Percentiles rank a stretch among this genome's conserved stretches.
These are phyloP conservation scores for Micronycteris hirsuta DNA, from an alignment of 2,113 vertebrate genomes.

Conservation along the genomic window DNA sequence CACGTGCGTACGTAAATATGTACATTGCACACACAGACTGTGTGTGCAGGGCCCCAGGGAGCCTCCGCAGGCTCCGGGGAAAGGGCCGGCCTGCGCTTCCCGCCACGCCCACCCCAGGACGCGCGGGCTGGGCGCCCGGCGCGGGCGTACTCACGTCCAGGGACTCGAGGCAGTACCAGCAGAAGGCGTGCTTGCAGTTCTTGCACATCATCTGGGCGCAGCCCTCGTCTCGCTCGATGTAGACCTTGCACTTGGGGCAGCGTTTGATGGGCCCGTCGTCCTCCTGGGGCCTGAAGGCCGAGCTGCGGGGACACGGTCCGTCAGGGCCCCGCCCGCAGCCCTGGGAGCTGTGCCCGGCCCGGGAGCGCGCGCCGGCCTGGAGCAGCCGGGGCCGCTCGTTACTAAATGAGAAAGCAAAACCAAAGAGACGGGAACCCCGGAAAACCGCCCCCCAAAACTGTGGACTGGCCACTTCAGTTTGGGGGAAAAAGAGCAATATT, in stretches of 20 bases:
- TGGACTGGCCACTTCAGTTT: no score
- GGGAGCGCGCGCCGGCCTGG: accelerated
- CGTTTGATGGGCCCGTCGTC: conserved; percentile 96
- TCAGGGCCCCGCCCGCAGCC: neutral
- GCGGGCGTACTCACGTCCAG: conserved; percentile 89
- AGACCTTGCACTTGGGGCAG: conserved; percentile 99
- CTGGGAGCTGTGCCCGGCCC: accelerated
- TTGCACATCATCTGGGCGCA: conserved; percentile 99
- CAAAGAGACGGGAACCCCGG: neutral
- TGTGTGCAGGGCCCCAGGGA: no score
- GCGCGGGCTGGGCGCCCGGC: no score
- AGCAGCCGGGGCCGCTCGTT: accelerated
- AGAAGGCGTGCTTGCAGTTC: conserved; percentile 99
- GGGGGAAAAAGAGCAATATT: accelerated
- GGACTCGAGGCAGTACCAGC: conserved; percentile 99
- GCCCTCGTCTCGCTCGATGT: conserved; percentile 97
- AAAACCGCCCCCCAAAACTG: neutral
- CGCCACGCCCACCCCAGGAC: no score
- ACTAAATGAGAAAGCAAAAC: neutral
- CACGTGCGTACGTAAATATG: no score
- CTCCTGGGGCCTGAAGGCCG: conserved; percentile 91
- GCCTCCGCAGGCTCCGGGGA: no score
- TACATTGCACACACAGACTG: no score
- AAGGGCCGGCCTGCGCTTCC: no score
- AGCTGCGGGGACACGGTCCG: conserved; percentile 76